phyloP scores from a whole-genome alignment of 2,113 vertebrate species.

The Anguilla japonica region DNA sequence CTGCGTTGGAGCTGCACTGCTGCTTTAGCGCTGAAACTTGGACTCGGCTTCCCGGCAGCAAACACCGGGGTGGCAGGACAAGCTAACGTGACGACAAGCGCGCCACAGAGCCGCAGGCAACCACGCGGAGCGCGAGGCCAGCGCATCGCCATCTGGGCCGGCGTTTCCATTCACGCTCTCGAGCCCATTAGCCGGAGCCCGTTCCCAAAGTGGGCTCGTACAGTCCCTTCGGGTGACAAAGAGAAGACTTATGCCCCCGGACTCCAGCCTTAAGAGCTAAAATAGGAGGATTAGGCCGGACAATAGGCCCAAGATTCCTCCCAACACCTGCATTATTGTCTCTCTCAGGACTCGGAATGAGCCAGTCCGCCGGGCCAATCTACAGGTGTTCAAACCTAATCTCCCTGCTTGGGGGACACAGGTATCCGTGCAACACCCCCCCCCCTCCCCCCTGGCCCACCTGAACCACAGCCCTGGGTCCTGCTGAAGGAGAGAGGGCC shows the following conservation, averaged over 20 bases:
- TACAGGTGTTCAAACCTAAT: conserved; percentile 70
- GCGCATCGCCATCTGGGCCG: conserved; percentile 36
- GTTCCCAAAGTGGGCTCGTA: conserved; percentile 68
- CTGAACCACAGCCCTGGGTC: conserved; percentile 49
- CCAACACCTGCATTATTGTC: conserved; percentile 63
- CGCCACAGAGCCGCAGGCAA: too few relatives aligned
- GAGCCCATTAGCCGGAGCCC: conserved; percentile 77
- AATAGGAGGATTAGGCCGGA: conserved; percentile 66
- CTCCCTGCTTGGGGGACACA: conserved; percentile 55
- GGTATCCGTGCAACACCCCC: conserved; percentile 61
- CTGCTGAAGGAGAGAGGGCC: conserved; percentile 51
- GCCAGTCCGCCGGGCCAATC: conserved; percentile 60
- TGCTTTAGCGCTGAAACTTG: neutral
- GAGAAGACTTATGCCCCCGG: conserved; percentile 54
- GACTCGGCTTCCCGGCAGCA: neutral
- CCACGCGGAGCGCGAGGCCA: too few relatives aligned
- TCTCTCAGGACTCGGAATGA: conserved; percentile 56
- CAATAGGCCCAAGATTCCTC: conserved; percentile 68
- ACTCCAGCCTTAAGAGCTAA: conserved; percentile 48
- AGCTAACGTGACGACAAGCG: neutral
- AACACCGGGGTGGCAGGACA: neutral
- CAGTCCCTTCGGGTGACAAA: conserved; percentile 66
- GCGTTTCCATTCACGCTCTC: conserved; percentile 60
- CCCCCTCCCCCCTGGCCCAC: conserved; percentile 39
- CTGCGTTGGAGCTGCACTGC: too few relatives aligned